phyloP scores from a whole-genome alignment of 2,797 vertebrate genomes.

The Cichlasoma orientale region DNA sequence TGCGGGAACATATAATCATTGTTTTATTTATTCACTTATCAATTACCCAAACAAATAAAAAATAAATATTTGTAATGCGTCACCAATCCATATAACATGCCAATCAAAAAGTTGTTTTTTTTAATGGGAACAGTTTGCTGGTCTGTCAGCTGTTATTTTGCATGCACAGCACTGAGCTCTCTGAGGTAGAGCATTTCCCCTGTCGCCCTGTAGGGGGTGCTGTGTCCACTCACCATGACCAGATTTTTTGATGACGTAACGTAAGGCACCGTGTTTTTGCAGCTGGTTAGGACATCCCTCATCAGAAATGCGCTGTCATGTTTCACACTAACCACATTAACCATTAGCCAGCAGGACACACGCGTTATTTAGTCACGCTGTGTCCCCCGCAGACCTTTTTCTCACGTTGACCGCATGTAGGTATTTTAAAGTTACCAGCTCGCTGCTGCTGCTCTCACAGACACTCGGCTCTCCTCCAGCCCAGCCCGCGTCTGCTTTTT shows the following conservation, averaged over 20 bases:
- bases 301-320: slow-evolving; percentile 41
- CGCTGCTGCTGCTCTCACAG: not conserved
- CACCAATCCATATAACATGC: not conserved
- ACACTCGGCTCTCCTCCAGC: not conserved
- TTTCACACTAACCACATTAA: not conserved
- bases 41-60: not conserved
- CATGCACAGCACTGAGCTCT: not conserved
- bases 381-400: not conserved
- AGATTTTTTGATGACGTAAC: slow-evolving; percentile 21
- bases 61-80: not conserved
- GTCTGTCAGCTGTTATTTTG: not conserved
- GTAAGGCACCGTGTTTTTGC: not conserved
- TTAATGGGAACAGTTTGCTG: not conserved
- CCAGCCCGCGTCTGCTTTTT: not conserved
- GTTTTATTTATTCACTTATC: not conserved
- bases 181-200: not conserved
- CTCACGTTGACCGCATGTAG: slow-evolving; percentile 38
- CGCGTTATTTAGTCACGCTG: not conserved
- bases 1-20: not conserved
- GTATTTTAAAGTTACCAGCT: slow-evolving; percentile 35
- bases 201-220: slow-evolving; percentile 38
- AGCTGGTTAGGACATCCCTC: not conserved
- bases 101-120: not conserved
- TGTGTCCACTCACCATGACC: not conserved
- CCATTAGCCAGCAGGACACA: slow-evolving; percentile 29